Percentiles rank a stretch among this genome's conserved stretches.
Evolutionary conservation across 1,140 invertebrate genomes (phyloP).

Genomic region (Aplysia californica): DNA sequence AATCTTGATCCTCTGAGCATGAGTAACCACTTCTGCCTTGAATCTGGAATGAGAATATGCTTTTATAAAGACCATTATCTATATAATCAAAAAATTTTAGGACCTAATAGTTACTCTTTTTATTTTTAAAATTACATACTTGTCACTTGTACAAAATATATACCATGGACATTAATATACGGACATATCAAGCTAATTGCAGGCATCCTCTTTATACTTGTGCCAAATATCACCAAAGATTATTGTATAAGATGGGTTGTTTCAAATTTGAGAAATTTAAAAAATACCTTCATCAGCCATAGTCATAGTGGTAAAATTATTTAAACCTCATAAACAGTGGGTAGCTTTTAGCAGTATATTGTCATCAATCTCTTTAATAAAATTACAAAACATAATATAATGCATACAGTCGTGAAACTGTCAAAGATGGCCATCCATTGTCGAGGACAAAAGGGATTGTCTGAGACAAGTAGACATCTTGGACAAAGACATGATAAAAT

Average conservation of each 20-base stretch:
- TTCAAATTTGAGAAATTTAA: too few relatives aligned
- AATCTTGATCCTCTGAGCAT: conserved; percentile 67
- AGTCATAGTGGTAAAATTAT: too few relatives aligned
- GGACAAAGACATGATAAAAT: not conserved
- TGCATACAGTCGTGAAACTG: not conserved
- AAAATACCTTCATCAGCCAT: too few relatives aligned
- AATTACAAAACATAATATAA: too few relatives aligned
- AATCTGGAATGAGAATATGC: conserved; percentile 37
- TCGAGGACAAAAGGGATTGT: not conserved
- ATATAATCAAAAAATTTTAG: not conserved
- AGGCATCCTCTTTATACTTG: too few relatives aligned
- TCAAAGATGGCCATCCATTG: not conserved
- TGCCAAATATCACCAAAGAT: too few relatives aligned
- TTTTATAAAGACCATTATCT: not conserved
- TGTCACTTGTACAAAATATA: not conserved
- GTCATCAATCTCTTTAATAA: too few relatives aligned
- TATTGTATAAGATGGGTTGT: too few relatives aligned
- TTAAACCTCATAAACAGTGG: too few relatives aligned
- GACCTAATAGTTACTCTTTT: not conserved
- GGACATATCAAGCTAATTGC: not conserved
- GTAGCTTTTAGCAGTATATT: too few relatives aligned
- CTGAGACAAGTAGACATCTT: not conserved
- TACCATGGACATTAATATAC: not conserved
- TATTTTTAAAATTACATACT: not conserved
- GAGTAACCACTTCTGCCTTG: conserved; percentile 70